Evolutionary conservation across 2,113 vertebrate genomes (phyloP).

Genomic region (Uria aalge): DNA sequence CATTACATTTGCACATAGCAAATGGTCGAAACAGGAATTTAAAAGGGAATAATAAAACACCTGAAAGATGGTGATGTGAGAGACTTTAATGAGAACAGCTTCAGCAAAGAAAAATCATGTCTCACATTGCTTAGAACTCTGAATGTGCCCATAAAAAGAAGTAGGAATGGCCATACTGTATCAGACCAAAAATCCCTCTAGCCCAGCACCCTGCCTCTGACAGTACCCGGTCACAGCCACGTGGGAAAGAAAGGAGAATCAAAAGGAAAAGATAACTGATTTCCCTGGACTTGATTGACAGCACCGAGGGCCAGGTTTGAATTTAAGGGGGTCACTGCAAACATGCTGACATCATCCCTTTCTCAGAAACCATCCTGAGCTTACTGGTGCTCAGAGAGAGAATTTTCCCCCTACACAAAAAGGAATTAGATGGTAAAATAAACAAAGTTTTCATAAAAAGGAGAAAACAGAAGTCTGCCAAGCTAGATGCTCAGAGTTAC

Average conservation of each 20-base stretch:
- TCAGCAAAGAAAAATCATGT: neutral
- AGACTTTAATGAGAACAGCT: slow-evolving; percentile 45
- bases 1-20: slow-evolving; percentile 23
- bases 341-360: neutral
- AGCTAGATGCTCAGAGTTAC: neutral
- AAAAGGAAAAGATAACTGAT: neutral
- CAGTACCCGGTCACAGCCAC: neutral
- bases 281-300: neutral
- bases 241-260: neutral
- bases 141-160: neutral
- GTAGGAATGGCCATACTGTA: neutral
- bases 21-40: slow-evolving; percentile 46
- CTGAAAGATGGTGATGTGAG: slow-evolving; percentile 5
- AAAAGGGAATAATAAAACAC: slow-evolving; percentile 66
- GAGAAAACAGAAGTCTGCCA: neutral
- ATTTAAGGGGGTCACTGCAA: neutral
- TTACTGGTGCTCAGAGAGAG: neutral
- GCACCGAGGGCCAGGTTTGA: neutral
- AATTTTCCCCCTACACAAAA: neutral
- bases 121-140: neutral
- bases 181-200: neutral
- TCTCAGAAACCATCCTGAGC: neutral
- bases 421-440: neutral
- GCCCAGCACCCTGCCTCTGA: neutral
- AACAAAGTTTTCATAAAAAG: neutral